Base-by-base conservation (phyloP, 2,113 vertebrate genomes). In the Hippocampus barbouri region DNA sequence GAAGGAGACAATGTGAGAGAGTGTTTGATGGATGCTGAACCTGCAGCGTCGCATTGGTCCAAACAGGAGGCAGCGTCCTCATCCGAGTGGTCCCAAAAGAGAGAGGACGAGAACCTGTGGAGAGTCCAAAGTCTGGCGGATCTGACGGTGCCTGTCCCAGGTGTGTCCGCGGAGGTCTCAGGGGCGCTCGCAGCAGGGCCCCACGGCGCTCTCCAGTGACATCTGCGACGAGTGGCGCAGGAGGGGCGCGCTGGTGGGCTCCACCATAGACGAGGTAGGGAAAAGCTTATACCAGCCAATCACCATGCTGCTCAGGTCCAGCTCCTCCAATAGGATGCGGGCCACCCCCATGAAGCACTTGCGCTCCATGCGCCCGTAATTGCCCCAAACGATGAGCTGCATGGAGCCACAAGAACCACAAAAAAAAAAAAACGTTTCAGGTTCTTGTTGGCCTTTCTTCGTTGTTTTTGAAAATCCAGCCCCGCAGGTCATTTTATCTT, bases 211-310 rank as follows among this genome's bases (percentile, higher is more conserved):
- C 92, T 99, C 97, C 80, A 99, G 90, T 70, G 97, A 99, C 90
- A 99, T 92, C 89, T 99, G 97, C 16, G 97, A 98, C 21, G 95
- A 95, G 90, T 99, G 97, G 62, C 96, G 96, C 72, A 98, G 94
- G 71, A 99, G 94, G 0, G 97, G 96, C 38, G 94, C 94, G 70
- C 96, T 94, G 1, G 94, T 94, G 12, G 97, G 96, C 87, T 99
- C 96, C 79, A 99, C 97, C 97, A 98, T 99, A 0, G 97, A 99
- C 80, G 97, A 99, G 81, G 96, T 97, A 72, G 97, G 97, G 88
- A 99, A 99, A 76, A 99, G 95, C 95, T 98, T 99, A 94, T 99
- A 99, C 97, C 97, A 99, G 86, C 97, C 96, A 56, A 98, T 96
- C 8, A 96, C 97, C 89, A 97, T 92, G 67, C 91, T 92, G 71